Conservation (phyloP, 2,888 invertebrate genomes). For the Thera britannica region DNA sequence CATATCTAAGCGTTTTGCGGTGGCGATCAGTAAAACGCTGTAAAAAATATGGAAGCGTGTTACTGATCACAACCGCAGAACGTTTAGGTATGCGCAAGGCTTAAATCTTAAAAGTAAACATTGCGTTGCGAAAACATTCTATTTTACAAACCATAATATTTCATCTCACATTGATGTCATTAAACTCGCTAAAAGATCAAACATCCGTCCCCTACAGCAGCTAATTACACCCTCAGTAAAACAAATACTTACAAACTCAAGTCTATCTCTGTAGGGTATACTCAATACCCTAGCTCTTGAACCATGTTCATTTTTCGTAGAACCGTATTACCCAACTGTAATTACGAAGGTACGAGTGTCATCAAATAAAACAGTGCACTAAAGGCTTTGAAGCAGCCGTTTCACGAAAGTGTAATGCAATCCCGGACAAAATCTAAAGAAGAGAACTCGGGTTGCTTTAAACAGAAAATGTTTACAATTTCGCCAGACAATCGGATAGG, state of each 20-base stretch:
- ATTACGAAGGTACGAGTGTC: conserved; percentile 66
- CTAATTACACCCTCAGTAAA: conserved; percentile 35
- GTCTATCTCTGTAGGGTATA: conserved; percentile 14
- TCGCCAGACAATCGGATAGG: background rate
- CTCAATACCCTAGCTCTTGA: conserved; percentile 33
- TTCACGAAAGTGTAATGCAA: conserved; percentile 71
- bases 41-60: too few species aligned
- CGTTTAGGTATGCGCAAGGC: too few species aligned
- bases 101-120: too few species aligned
- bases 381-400: conserved; percentile 65
- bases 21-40: too few species aligned
- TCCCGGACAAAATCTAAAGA: conserved; percentile 62
- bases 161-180: background rate
- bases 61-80: too few species aligned
- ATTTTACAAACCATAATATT: background rate
- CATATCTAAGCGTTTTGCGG: too few species aligned
- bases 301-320: conserved; percentile 41
- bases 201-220: conserved; percentile 18
- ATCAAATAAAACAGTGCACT: conserved; percentile 64
- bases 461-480: conserved; percentile 17
- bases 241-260: conserved; percentile 22
- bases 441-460: background rate
- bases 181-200: conserved; percentile 20
- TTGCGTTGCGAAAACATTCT: too few species aligned
- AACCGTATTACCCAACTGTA: conserved; percentile 56